Conservation (phyloP, 2,113 vertebrate species). For the Leucosticte australis region DNA sequence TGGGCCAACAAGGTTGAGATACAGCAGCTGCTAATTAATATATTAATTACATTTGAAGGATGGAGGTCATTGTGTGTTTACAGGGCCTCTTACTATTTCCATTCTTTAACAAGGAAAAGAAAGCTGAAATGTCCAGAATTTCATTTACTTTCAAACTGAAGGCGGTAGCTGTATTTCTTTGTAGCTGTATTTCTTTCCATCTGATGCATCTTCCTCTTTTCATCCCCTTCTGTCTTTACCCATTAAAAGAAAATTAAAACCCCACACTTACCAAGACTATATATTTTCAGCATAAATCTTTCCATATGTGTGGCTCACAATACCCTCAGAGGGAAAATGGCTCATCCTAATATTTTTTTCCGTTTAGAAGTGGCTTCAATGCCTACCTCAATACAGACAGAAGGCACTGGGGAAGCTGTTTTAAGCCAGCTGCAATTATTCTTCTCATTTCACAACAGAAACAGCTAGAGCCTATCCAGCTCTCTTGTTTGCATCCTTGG, state of each 20-base stretch:
- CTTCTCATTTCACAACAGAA: background rate
- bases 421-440: background rate
- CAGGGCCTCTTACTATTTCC: background rate
- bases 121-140: background rate
- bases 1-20: background rate
- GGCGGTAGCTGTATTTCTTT: background rate
- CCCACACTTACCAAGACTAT: background rate
- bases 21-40: background rate
- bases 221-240: background rate
- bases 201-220: background rate
- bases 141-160: background rate
- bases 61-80: background rate
- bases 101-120: background rate
- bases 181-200: background rate
- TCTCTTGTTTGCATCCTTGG: background rate
- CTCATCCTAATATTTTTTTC: background rate
- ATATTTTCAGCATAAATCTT: constrained; percentile 11
- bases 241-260: background rate
- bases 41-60: background rate
- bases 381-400: background rate
- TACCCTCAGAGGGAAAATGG: background rate
- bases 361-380: background rate
- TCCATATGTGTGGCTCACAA: background rate
- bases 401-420: background rate
- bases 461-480: background rate